phyloP scores from a whole-genome alignment of 2,888 invertebrate genomes.

The Cephus nigrinus region DNA sequence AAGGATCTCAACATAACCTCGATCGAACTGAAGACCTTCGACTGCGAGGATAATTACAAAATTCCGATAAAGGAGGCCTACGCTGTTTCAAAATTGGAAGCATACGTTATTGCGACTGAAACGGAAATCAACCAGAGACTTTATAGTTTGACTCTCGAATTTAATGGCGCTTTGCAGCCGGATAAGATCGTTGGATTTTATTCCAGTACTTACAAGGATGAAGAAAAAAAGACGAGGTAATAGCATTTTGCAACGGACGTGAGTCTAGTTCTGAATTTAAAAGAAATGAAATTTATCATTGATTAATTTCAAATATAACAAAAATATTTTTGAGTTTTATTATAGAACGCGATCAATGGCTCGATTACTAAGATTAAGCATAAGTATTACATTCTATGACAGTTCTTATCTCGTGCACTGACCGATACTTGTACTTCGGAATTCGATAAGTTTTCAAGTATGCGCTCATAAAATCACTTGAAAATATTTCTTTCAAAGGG shows the following conservation, averaged over 20 bases:
- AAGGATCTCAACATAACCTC: slow-evolving; percentile 67
- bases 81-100: slow-evolving; percentile 46
- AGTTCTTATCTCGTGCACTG: neutral
- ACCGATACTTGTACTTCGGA: neutral
- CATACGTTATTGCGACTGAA: slow-evolving; percentile 48
- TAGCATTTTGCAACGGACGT: neutral
- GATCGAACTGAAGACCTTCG: slow-evolving; percentile 58
- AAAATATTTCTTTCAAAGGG: slow-evolving; percentile 65
- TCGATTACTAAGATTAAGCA: neutral
- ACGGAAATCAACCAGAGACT: slow-evolving; percentile 51
- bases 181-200: slow-evolving; percentile 74
- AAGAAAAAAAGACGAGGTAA: slow-evolving; percentile 55
- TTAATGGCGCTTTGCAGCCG: slow-evolving; percentile 68
- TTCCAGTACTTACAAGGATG: slow-evolving; percentile 69
- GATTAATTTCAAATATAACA: neutral
- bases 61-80: slow-evolving; percentile 44
- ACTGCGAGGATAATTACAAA: slow-evolving; percentile 40
- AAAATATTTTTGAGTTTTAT: neutral
- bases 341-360: neutral
- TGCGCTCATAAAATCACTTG: neutral
- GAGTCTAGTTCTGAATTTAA: neutral
- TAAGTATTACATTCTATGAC: neutral
- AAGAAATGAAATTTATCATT: neutral
- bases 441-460: neutral
- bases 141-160: slow-evolving; percentile 68